phyloP scores from a whole-genome alignment of 2,888 invertebrate genomes.

The Amiota communis region DNA sequence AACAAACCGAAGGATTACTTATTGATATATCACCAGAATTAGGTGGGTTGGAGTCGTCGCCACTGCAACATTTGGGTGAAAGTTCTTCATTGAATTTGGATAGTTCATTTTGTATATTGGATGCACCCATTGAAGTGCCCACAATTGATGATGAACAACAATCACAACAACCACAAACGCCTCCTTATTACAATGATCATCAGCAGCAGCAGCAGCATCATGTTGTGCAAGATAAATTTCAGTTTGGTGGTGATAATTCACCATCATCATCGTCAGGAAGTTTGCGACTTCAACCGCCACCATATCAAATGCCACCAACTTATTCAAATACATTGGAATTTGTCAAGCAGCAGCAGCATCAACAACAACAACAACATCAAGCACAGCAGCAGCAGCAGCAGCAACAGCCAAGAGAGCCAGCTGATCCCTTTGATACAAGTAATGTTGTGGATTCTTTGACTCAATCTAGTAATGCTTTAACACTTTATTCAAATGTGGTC shows the following conservation, averaged over 20 bases:
- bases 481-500: conserved; percentile 61
- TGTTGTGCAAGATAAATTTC: conserved; percentile 45
- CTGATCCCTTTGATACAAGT: conserved; percentile 83
- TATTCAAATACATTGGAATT: conserved; percentile 75
- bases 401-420: conserved; percentile 39
- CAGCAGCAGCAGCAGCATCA: too few species aligned
- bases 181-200: conserved; percentile 55
- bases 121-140: conserved; percentile 83
- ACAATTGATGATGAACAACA: conserved; percentile 59
- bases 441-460: conserved; percentile 41
- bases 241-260: conserved; percentile 46
- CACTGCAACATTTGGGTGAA: conserved; percentile 46
- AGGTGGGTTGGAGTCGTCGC: conserved; percentile 40
- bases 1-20: conserved; percentile 78
- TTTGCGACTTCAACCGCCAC: conserved; percentile 72
- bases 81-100: conserved; percentile 65
- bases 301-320: conserved; percentile 76
- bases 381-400: conserved; percentile 44
- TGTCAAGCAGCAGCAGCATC: conserved; percentile 55
- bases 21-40: conserved; percentile 82
- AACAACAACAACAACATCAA: conserved; percentile 40
- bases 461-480: conserved; percentile 33
- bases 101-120: conserved; percentile 77
- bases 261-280: conserved; percentile 39
- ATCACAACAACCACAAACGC: conserved; percentile 34